These are phyloP conservation scores for Cervus canadensis DNA, from an alignment of 2,113 vertebrate genomes.

Conservation along the genomic window DNA sequence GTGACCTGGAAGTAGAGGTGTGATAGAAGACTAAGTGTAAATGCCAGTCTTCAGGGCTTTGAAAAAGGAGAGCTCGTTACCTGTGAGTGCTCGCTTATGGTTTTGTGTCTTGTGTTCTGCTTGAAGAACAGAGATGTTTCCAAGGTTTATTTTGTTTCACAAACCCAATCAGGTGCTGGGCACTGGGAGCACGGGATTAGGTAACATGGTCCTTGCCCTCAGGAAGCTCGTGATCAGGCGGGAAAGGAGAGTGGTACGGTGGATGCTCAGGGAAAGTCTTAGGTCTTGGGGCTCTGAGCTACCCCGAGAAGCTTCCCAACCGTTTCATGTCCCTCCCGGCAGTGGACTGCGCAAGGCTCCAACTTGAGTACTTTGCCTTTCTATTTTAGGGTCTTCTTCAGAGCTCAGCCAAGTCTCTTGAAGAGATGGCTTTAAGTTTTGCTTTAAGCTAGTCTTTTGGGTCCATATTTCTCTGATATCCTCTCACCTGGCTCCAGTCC, in stretches of 20 bases:
- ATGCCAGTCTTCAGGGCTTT: neutral
- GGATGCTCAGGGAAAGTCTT: neutral
- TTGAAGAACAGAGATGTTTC: neutral
- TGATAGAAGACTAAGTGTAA: neutral
- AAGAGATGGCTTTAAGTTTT: neutral
- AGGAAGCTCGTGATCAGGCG: fast-evolving
- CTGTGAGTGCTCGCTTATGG: neutral
- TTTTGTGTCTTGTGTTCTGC: neutral
- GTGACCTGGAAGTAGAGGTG: neutral
- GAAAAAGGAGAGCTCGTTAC: neutral
- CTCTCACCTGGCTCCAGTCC: neutral
- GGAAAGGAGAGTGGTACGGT: neutral
- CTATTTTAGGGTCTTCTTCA: neutral
- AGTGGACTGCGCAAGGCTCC: neutral
- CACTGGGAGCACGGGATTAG: neutral
- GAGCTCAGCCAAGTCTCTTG: neutral
- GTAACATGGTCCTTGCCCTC: neutral
- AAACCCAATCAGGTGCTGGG: neutral
- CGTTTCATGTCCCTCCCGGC: fast-evolving
- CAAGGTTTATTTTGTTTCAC: neutral
- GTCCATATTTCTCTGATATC: neutral
- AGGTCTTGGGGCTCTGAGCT: neutral
- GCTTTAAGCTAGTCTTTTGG: neutral
- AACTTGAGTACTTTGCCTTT: neutral
- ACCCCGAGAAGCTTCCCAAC: no score